phyloP scores from a whole-genome alignment of 2,797 vertebrate genomes.

The Chelonia mydas region DNA sequence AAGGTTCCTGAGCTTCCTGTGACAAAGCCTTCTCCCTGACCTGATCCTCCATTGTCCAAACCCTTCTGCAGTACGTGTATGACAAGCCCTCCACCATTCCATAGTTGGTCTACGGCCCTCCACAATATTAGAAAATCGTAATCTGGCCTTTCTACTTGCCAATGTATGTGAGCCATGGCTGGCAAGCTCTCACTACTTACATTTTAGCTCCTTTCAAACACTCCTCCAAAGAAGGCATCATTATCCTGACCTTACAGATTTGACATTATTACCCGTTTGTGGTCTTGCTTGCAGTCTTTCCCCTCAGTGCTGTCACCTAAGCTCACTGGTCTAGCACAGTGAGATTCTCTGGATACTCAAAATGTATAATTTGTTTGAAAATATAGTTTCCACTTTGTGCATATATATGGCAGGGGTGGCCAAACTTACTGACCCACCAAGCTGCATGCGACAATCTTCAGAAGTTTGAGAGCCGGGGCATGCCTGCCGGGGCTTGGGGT shows the following conservation, averaged over 20 bases:
- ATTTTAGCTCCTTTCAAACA: not conserved
- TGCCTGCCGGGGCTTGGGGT: too few species aligned
- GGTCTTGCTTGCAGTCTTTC: not conserved
- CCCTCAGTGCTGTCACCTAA: not conserved
- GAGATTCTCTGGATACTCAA: not conserved
- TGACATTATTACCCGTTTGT: not conserved
- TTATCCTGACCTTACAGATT: not conserved
- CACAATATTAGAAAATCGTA: not conserved
- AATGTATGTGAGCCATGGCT: not conserved
- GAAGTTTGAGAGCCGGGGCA: too few species aligned
- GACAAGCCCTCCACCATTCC: not conserved
- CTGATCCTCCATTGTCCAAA: not conserved
- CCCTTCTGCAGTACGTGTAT: not conserved
- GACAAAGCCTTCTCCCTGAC: not conserved
- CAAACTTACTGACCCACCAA: too few species aligned
- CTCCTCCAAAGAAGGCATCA: not conserved
- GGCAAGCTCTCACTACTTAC: not conserved
- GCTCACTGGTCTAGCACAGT: not conserved
- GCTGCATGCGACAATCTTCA: too few species aligned
- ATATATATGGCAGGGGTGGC: too few species aligned
- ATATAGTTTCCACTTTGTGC: too few species aligned
- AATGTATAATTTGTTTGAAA: not conserved
- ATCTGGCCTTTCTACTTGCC: not conserved
- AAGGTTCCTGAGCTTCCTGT: not conserved
- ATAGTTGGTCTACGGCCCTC: not conserved